Evolutionary conservation across 2,888 invertebrate species (phyloP).

Genomic region (Sesamia inferens): DNA sequence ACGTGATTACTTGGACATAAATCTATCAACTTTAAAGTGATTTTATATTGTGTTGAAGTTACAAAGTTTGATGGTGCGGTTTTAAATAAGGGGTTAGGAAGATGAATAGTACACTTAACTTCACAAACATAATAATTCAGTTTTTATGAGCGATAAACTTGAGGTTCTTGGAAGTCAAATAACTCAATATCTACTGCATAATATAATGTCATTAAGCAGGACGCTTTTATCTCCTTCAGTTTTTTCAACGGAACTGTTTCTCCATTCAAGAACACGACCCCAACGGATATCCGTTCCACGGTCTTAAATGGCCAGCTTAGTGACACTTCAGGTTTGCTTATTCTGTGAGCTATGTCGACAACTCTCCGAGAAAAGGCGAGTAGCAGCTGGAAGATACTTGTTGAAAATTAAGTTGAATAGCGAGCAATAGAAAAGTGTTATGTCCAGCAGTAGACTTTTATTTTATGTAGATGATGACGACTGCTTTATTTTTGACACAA

Average conservation of each 20-base stretch:
- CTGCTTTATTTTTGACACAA: constrained; percentile 10
- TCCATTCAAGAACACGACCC: no score
- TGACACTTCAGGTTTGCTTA: no score
- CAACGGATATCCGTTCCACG: no score
- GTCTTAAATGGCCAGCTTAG: no score
- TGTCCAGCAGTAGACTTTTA: no score
- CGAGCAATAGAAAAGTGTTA: no score
- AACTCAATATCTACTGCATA: background rate
- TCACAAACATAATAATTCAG: constrained; percentile 17
- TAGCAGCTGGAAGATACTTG: no score
- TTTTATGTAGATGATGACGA: no score
- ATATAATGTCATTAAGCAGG: background rate
- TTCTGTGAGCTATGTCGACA: no score
- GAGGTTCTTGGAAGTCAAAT: background rate
- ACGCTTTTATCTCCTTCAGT: background rate
- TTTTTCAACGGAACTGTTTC: no score
- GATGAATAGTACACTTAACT: constrained; percentile 15
- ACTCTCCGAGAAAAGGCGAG: no score
- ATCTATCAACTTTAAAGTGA: constrained; percentile 49
- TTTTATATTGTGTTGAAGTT: constrained; percentile 32
- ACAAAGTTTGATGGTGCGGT: constrained; percentile 36
- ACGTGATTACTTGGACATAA: constrained; percentile 50
- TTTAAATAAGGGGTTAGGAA: constrained; percentile 21
- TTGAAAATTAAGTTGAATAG: no score
- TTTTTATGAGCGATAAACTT: constrained; percentile 8